phyloP scores from a whole-genome alignment of 2,113 vertebrate genomes.

The Phalacrocorax brasilianus region DNA sequence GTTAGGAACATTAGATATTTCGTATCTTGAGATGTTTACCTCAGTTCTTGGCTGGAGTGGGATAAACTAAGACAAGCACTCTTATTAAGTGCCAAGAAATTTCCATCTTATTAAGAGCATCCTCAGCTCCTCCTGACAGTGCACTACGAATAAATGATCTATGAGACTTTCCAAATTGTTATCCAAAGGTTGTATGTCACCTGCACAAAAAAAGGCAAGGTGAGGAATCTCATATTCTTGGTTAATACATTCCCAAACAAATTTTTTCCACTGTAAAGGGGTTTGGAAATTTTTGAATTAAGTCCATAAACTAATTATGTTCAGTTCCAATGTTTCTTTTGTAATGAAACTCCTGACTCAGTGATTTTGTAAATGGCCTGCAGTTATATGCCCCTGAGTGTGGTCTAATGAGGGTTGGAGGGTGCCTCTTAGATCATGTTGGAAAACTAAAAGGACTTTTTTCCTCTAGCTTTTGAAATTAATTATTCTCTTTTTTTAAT shows the following conservation, averaged over 20 bases:
- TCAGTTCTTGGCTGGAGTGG: background rate
- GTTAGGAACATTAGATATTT: background rate
- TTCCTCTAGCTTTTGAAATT: background rate
- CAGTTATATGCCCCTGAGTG: background rate
- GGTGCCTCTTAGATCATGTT: background rate
- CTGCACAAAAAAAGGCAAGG: background rate
- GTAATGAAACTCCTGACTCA: background rate
- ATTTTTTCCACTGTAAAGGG: background rate
- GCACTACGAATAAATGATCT: background rate
- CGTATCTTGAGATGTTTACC: background rate
- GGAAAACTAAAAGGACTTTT: background rate
- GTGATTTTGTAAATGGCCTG: background rate
- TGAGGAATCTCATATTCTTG: background rate
- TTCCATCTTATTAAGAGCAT: background rate
- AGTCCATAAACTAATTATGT: slow-evolving; percentile 40
- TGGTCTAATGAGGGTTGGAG: background rate
- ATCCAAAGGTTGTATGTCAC: background rate
- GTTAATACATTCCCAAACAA: background rate
- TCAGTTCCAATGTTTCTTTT: background rate
- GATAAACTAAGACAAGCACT: background rate
- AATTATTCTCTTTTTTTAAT: background rate
- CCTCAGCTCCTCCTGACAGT: background rate
- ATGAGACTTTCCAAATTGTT: background rate
- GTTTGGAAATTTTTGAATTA: background rate
- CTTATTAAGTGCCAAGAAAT: background rate